Evolutionary conservation across 1,140 invertebrate species (phyloP).

Genomic region (Melitaea cinxia): DNA sequence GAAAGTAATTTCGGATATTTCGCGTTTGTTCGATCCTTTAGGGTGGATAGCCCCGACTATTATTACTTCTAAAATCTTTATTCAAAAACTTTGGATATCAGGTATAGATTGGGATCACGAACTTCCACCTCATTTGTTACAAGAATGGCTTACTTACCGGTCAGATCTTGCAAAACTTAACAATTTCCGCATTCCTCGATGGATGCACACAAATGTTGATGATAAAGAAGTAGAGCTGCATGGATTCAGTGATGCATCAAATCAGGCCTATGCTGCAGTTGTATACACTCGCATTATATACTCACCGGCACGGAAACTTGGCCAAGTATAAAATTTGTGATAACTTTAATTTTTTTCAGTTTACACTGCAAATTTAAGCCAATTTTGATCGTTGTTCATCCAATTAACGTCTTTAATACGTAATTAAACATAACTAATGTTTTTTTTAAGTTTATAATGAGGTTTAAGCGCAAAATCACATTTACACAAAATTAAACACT

Average conservation of each 20-base stretch:
- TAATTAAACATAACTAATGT: too few relatives aligned
- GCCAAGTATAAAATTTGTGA: too few relatives aligned
- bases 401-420: too few relatives aligned
- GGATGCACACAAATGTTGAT: conserved; percentile 20
- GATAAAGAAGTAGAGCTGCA: conserved; percentile 30
- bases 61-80: conserved; percentile 60
- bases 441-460: too few relatives aligned
- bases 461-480: too few relatives aligned
- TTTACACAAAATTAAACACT: too few relatives aligned
- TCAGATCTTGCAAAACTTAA: conserved; percentile 30
- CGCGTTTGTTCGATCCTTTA: conserved; percentile 41
- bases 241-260: conserved; percentile 54
- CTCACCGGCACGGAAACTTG: too few relatives aligned
- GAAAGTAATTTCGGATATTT: conserved; percentile 40
- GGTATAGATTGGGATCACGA: conserved; percentile 57
- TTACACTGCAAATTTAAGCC: too few relatives aligned
- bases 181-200: conserved; percentile 33
- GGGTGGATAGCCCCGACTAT: conserved; percentile 58
- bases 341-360: too few relatives aligned
- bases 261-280: conserved; percentile 45
- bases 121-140: conserved; percentile 35
- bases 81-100: conserved; percentile 58
- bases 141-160: conserved; percentile 39
- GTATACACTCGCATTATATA: conserved; percentile 31
- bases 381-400: too few relatives aligned